A percentile compares a stretch with the other conserved stretches of the same genome.
Evolutionary conservation across 2,797 vertebrate genomes (phyloP).

Genomic region (Echeneis naucrates): DNA sequence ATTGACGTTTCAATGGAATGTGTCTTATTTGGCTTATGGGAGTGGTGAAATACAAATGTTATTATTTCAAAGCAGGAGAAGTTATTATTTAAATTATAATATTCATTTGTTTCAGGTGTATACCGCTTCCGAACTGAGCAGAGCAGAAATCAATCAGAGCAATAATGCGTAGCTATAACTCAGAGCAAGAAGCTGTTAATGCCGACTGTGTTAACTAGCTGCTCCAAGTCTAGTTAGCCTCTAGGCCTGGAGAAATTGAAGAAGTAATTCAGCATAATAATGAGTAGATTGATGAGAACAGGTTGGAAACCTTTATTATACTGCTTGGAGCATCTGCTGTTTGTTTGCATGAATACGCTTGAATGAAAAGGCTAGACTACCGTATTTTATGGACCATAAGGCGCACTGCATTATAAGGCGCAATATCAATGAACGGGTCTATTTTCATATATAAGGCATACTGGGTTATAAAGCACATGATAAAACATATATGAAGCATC

Average conservation of each 20-base stretch:
- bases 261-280: slow-evolving; percentile 48
- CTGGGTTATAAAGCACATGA: too few species aligned
- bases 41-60: not conserved
- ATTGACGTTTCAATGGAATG: not conserved
- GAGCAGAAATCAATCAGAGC: slow-evolving; percentile 41
- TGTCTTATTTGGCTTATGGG: not conserved
- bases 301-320: slow-evolving; percentile 56
- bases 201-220: slow-evolving; percentile 53
- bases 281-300: slow-evolving; percentile 63
- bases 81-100: not conserved
- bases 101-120: not conserved
- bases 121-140: not conserved
- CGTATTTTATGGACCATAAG: too few species aligned
- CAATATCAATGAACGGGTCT: too few species aligned
- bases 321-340: slow-evolving; percentile 29
- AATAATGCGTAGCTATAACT: slow-evolving; percentile 28
- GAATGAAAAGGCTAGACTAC: not conserved
- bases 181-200: slow-evolving; percentile 40
- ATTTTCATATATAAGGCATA: too few species aligned
- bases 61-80: not conserved
- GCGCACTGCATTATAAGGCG: too few species aligned
- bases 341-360: slow-evolving; percentile 20
- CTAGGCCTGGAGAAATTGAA: slow-evolving; percentile 37
- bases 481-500: too few species aligned
- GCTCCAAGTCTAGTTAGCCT: slow-evolving; percentile 41